Base-by-base conservation (phyloP, 2,888 invertebrate genomes). In the Yponomeuta plumbellus region DNA sequence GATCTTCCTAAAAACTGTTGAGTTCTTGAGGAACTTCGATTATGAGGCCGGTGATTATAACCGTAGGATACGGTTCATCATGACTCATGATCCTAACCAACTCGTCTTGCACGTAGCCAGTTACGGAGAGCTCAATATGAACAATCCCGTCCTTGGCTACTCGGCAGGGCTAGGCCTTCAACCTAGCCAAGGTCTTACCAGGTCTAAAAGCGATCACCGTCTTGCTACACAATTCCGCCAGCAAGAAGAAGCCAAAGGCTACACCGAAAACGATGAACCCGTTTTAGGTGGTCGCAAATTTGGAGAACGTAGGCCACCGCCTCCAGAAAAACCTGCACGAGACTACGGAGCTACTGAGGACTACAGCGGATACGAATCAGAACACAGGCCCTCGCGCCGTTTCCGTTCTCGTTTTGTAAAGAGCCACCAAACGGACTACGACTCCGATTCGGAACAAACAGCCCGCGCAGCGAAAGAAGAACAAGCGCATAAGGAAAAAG, bases 1-100 rank as follows among this genome's bases (percentile, higher is more conserved):
- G 88, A 97, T 98, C 71, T 98, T 98, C 91, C 91, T 98, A 23
- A 97, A 97, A 85, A 98, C 98, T 20, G 96, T 99, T 64, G 98
- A 99, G 79, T 98, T 98, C 84, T 94, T 99, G 73, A 93, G 97
- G 77, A 97, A 97, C 89, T 98, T 98, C 79, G 98, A 98, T 85
- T 97, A 97, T 77, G 98, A 98, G 88, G 96, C 96, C 70, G 95
- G 95, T 66, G 97, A 98, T 85, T 97, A 97, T 80, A 95, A 94
- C 70, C 93, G 97, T 70, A 94, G 96, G 75, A 95, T 97, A 71
- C 93, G 97, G 71, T 97, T 98, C 87, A 93, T 96, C 66, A 95
- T 97, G 92, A 96, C 96, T 39, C 97, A 97, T 79, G 98, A 98
- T 85, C 97, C 98, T 3, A 97, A 98, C 81, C 96, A 97, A 83